Evolutionary conservation across 1,140 invertebrate genomes (phyloP), one percentile per base, ranked within the genome.

Genomic region (Psix sp.): DNA sequence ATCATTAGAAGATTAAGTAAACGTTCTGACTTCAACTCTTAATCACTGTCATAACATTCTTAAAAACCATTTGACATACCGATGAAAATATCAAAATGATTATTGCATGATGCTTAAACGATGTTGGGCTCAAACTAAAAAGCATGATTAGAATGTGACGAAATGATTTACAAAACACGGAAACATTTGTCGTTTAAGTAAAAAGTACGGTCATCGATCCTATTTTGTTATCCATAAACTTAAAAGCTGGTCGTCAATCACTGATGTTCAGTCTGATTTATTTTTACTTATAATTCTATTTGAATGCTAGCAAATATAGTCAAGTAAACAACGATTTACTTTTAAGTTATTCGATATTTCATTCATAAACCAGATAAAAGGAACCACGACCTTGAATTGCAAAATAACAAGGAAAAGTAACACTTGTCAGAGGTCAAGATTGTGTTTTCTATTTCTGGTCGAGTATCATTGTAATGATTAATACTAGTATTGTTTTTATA

Each of bases 191-290:
- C 46, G 26, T 42, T 5, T 31, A 56, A 40, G 15, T 38, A 75
- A 80, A 80, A 82, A 83, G 80, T 86, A 82, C 83, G 84, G 82
- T 81, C 83, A 87, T 79, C 78, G 59, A 76, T 81, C 80, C 78
- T 82, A 57, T 84, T 83, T 80, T 70, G 66, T 83, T 81, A 72
- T 77, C 79, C 78, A 81, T 57, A 63, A 75, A 29, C 16, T 20
- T 9, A 13, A 20, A n/a, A n/a, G n/a, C n/a, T n/a, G n/a, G n/a
- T n/a, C n/a, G n/a, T n/a, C n/a, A n/a, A n/a, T n/a, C n/a, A n/a
- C n/a, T n/a, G n/a, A n/a, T n/a, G n/a, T n/a, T n/a, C n/a, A n/a
- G n/a, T n/a, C n/a, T n/a, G n/a, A n/a, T n/a, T n/a, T n/a, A n/a
- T n/a, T n/a, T n/a, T n/a, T n/a, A n/a, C n/a, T n/a, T n/a, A n/a